phyloP scores from a whole-genome alignment of 2,888 invertebrate genomes.

The Lysandra coridon region DNA sequence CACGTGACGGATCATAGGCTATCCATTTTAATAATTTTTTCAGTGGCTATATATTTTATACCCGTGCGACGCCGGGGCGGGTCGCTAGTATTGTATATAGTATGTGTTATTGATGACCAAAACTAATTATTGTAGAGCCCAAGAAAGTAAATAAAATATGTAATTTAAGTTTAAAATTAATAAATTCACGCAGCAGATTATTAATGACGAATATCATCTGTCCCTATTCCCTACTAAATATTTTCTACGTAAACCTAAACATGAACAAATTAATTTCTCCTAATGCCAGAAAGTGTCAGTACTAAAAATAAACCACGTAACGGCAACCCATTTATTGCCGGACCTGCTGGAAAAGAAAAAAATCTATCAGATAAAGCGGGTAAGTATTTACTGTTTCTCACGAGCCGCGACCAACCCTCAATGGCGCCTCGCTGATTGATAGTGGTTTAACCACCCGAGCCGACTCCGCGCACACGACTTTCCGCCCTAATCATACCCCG shows the following conservation, averaged over 20 bases:
- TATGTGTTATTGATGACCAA: not conserved
- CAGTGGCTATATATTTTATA: too few relatives aligned
- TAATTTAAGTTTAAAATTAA: not conserved
- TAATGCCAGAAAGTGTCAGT: slow-evolving; percentile 57
- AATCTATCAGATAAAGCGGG: slow-evolving; percentile 76
- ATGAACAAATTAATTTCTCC: slow-evolving; percentile 71
- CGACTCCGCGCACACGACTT: slow-evolving; percentile 42
- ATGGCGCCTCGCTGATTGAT: slow-evolving; percentile 80
- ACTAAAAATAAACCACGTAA: slow-evolving; percentile 75
- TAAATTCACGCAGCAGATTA: not conserved
- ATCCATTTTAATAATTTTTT: too few relatives aligned
- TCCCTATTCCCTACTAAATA: slow-evolving; percentile 31
- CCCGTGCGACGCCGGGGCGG: too few relatives aligned
- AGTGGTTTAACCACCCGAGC: slow-evolving; percentile 69
- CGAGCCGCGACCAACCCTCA: slow-evolving; percentile 76
- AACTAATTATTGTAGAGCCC: not conserved
- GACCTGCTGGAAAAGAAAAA: slow-evolving; percentile 76
- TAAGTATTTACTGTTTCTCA: slow-evolving; percentile 77
- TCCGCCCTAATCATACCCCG: slow-evolving; percentile 43
- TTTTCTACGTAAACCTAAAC: slow-evolving; percentile 36
- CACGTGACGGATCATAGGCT: too few relatives aligned
- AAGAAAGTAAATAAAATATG: not conserved
- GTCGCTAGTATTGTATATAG: too few relatives aligned
- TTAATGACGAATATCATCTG: not conserved
- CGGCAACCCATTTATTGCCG: slow-evolving; percentile 78